Evolutionary conservation across 1,140 invertebrate species (phyloP).

Genomic region (Hermetia illucens): DNA sequence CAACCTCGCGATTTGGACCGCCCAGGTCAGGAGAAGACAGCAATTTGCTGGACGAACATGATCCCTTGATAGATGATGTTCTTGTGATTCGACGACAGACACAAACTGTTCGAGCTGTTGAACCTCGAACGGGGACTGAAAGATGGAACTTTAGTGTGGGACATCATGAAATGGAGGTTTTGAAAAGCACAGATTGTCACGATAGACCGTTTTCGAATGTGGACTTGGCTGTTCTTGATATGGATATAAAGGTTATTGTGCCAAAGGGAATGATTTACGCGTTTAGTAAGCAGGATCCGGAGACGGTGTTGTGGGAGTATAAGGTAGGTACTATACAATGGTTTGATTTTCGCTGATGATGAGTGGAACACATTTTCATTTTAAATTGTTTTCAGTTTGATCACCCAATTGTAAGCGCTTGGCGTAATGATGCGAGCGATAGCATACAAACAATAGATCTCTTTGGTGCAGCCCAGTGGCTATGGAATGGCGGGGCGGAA

Average conservation of each 20-base stretch:
- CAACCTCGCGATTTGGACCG: constrained; percentile 6
- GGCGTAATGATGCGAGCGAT: constrained; percentile 48
- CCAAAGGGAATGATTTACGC: constrained; percentile 63
- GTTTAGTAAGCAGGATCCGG: constrained; percentile 36
- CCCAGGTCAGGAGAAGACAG: constrained; percentile 3
- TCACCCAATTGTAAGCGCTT: constrained; percentile 71
- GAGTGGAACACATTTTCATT: too few relatives aligned
- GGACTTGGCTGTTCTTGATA: constrained; percentile 31
- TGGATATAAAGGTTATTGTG: constrained; percentile 48
- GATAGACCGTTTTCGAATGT: constrained; percentile 22
- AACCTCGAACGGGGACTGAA: constrained; percentile 66
- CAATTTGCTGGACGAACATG: constrained; percentile 17
- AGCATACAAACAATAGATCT: constrained; percentile 57
- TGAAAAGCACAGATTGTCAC: constrained; percentile 36
- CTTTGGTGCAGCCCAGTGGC: constrained; percentile 42
- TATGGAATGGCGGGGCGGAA: constrained; percentile 24
- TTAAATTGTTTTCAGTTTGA: constrained; percentile 45
- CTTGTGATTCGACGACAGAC: constrained; percentile 66
- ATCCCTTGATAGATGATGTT: constrained; percentile 43
- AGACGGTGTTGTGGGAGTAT: constrained; percentile 50
- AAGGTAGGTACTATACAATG: constrained; percentile 41
- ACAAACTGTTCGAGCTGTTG: constrained; percentile 74
- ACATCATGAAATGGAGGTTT: constrained; percentile 61
- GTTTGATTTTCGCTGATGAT: constrained; percentile 5
- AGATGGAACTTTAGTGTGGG: constrained; percentile 95